Evolutionary conservation across 1,140 invertebrate species (phyloP).

Genomic region (Zaprionus nigranus): DNA sequence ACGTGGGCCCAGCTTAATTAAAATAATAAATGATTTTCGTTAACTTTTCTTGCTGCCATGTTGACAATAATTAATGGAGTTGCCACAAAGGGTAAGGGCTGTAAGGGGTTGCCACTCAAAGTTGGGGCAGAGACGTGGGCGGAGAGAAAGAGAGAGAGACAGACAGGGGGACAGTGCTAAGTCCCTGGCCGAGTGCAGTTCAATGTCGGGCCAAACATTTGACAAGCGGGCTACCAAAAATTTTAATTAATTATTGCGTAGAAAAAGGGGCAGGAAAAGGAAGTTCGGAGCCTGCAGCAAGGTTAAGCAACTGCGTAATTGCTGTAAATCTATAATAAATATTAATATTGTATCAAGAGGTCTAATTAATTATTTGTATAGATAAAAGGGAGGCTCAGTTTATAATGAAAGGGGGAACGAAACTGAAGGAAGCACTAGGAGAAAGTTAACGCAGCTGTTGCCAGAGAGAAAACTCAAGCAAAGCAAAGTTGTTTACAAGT

Average conservation of each 20-base stretch:
- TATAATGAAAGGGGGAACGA: no score
- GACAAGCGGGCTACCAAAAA: not conserved
- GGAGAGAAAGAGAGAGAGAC: no score
- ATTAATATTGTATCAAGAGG: not conserved
- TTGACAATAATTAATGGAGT: constrained; percentile 46
- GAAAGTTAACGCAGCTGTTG: not conserved
- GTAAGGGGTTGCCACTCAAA: not conserved
- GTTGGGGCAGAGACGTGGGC: not conserved
- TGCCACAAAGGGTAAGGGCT: not conserved
- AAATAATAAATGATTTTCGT: constrained; percentile 80
- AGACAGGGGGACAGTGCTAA: no score
- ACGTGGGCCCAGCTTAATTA: constrained; percentile 67
- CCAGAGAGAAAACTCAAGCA: not conserved
- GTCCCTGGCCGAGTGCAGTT: constrained; percentile 8
- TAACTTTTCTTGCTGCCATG: constrained; percentile 28
- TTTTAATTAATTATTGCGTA: constrained; percentile 32
- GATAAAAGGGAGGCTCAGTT: not conserved
- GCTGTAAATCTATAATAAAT: not conserved
- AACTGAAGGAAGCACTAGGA: no score
- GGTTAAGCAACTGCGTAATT: not conserved
- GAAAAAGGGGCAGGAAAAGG: not conserved
- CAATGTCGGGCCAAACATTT: constrained; percentile 5
- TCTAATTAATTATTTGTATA: constrained; percentile 1
- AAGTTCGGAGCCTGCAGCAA: constrained; percentile 13
- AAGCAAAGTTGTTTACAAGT: not conserved